Conservation (phyloP, 2,888 invertebrate genomes). For the Aspidapion aeneum region DNA sequence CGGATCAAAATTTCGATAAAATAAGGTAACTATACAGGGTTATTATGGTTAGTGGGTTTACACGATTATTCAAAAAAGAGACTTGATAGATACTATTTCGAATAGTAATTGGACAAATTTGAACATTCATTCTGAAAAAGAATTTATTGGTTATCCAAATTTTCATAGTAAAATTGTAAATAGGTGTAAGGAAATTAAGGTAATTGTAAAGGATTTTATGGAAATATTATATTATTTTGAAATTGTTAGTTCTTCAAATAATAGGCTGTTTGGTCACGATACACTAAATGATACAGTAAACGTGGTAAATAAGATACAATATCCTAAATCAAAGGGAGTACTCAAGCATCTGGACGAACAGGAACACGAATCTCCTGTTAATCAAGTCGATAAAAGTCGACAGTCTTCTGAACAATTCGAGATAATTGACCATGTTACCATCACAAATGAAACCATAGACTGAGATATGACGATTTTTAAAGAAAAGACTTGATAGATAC, state of each 20-base stretch:
- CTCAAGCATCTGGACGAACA: slow-evolving; percentile 16
- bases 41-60: too few relatives aligned
- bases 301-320: too few relatives aligned
- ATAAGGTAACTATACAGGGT: slow-evolving; percentile 20
- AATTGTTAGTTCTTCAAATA: too few relatives aligned
- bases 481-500: slow-evolving; percentile 40
- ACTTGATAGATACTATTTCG: slow-evolving; percentile 41
- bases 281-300: too few relatives aligned
- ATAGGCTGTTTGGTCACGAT: too few relatives aligned
- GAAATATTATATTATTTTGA: too few relatives aligned
- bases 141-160: slow-evolving; percentile 6
- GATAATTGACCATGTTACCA: slow-evolving; percentile 47
- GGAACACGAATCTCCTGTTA: background rate
- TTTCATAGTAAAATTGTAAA: background rate
- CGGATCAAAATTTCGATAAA: slow-evolving; percentile 16
- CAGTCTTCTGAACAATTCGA: slow-evolving; percentile 52
- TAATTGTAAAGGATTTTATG: too few relatives aligned
- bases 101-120: slow-evolving; percentile 50
- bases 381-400: background rate
- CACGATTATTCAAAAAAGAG: slow-evolving; percentile 32
- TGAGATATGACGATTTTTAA: slow-evolving; percentile 28
- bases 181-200: slow-evolving; percentile 19
- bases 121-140: slow-evolving; percentile 25
- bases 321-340: too few relatives aligned
- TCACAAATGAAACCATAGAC: background rate